A percentile compares a stretch with the other conserved stretches of the same genome.
These are phyloP conservation scores for Porites lobata DNA, from an alignment of 92 coral and sea anemone species.

Conservation along the genomic window DNA sequence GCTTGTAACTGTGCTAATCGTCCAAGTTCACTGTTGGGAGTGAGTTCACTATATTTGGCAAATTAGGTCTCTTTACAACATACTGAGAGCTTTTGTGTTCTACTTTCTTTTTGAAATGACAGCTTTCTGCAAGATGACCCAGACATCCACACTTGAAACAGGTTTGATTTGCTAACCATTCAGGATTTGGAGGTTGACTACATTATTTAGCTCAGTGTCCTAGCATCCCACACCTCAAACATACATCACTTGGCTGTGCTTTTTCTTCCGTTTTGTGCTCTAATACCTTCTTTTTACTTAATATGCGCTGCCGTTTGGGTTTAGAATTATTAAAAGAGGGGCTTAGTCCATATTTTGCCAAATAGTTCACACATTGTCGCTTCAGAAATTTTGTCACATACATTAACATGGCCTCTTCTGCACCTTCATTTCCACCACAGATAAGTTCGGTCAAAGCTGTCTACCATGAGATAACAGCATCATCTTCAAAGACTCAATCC, in stretches of 20 bases:
- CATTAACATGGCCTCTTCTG: slow-evolving; percentile 20
- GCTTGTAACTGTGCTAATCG: not conserved
- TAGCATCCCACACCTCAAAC: slow-evolving; percentile 28
- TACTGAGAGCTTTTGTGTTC: not conserved
- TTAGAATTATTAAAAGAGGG: slow-evolving; percentile 24
- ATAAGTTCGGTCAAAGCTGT: not conserved
- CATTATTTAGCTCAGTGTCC: slow-evolving; percentile 45
- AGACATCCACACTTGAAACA: slow-evolving; percentile 40
- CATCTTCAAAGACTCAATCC: not conserved
- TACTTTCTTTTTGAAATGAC: slow-evolving; percentile 7
- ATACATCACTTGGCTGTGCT: slow-evolving; percentile 34
- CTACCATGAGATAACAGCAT: slow-evolving; percentile 19
- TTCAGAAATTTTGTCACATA: slow-evolving; percentile 11
- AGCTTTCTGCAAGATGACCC: slow-evolving; percentile 30
- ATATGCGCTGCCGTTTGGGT: slow-evolving; percentile 13
- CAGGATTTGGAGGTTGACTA: slow-evolving; percentile 25
- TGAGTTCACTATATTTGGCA: slow-evolving; percentile 7
- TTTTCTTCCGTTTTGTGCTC: not conserved
- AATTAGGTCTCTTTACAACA: slow-evolving; percentile 21
- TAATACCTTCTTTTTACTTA: not conserved
- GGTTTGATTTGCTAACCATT: slow-evolving; percentile 46
- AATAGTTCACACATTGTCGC: slow-evolving; percentile 24
- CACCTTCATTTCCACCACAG: slow-evolving; percentile 27
- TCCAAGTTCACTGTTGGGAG: slow-evolving; percentile 21
- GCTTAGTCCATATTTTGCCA: slow-evolving; percentile 11